Conservation (phyloP, 1,140 invertebrate genomes). For the Mamestra configurata region DNA sequence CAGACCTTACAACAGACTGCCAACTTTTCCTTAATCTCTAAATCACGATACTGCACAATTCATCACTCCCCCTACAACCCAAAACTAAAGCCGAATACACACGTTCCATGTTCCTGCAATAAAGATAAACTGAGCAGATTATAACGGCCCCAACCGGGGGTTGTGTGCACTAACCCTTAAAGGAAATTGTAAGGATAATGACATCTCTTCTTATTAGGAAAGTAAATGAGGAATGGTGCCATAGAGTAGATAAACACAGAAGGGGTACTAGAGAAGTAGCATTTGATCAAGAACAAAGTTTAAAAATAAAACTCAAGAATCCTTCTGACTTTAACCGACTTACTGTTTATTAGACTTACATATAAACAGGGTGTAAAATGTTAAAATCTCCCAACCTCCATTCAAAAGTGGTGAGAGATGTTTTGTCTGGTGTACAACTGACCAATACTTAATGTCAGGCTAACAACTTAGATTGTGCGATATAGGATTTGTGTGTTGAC, state of each 20-base stretch:
- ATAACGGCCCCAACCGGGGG: background rate
- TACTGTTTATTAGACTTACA: no score
- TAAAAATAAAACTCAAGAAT: no score
- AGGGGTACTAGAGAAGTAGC: background rate
- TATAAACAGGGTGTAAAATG: no score
- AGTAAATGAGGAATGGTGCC: constrained; percentile 25
- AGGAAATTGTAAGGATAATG: constrained; percentile 43
- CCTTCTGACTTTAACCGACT: no score
- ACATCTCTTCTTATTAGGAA: constrained; percentile 36
- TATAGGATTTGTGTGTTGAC: no score
- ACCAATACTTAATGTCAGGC: no score
- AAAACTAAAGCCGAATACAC: constrained; percentile 34
- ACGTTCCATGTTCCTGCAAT: constrained; percentile 27
- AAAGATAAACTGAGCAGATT: constrained; percentile 44
- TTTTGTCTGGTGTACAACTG: no score
- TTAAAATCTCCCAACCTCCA: no score
- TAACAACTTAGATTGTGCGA: no score
- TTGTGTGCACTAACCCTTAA: constrained; percentile 35
- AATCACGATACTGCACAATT: background rate
- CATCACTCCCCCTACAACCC: background rate
- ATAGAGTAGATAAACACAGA: background rate
- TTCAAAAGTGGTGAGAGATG: no score
- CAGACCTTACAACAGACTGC: background rate
- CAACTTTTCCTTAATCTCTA: background rate
- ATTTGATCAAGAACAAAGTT: no score